These are phyloP conservation scores for Eueides isabella DNA, from an alignment of 1,140 invertebrate genomes.

Conservation along the genomic window DNA sequence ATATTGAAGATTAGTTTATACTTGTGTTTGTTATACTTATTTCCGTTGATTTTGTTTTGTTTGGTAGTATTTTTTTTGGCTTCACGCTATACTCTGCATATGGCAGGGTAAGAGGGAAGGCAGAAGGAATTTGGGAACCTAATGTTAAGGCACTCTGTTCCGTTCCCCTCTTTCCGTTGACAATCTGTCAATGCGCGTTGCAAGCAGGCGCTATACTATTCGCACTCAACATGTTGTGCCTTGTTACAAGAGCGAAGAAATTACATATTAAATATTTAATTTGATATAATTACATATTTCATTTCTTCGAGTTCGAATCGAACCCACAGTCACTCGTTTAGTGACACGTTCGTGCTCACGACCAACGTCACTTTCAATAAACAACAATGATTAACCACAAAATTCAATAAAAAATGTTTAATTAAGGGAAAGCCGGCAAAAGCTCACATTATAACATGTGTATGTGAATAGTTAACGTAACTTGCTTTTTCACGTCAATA, in stretches of 20 bases:
- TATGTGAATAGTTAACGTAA: not conserved
- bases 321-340: not conserved
- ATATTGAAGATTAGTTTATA: not conserved
- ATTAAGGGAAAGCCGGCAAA: conserved; percentile 25
- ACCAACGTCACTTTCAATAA: too few species aligned
- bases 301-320: not conserved
- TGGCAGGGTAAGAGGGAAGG: too few species aligned
- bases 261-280: too few species aligned
- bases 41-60: not conserved
- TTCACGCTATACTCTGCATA: too few species aligned
- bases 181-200: too few species aligned
- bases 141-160: too few species aligned
- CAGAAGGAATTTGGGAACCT: too few species aligned
- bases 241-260: not conserved
- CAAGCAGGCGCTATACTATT: too few species aligned
- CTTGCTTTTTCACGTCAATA: conserved; percentile 30
- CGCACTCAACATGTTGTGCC: not conserved
- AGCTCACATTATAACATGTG: conserved; percentile 15
- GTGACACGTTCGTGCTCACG: too few species aligned
- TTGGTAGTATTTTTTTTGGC: too few species aligned
- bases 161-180: too few species aligned
- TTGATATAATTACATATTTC: accelerated
- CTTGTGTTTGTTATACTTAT: not conserved
- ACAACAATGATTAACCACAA: not conserved
- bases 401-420: conserved; percentile 22